These are phyloP conservation scores for Drosophila melanica DNA, from an alignment of 1,140 invertebrate genomes.

Conservation along the genomic window DNA sequence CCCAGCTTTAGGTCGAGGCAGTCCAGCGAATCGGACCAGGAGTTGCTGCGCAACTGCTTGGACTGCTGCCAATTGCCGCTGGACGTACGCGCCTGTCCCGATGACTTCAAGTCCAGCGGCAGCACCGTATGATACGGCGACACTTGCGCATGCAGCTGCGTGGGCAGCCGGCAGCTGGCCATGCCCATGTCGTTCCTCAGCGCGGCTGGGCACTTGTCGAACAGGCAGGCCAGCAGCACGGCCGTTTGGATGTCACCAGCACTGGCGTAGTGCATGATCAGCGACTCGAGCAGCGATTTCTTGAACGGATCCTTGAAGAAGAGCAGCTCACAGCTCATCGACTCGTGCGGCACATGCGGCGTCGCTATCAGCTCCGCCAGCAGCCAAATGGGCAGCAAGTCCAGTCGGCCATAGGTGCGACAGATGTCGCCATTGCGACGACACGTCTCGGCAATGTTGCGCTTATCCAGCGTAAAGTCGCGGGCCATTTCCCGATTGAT, in stretches of 20 bases:
- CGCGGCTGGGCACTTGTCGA: constrained; percentile 85
- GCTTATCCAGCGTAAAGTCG: constrained; percentile 90
- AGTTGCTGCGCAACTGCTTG: constrained; percentile 92
- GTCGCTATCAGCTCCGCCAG: constrained; percentile 89
- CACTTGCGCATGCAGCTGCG: constrained; percentile 86
- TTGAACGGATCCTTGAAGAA: constrained; percentile 91
- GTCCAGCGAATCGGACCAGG: constrained; percentile 94
- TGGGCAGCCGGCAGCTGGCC: constrained; percentile 62
- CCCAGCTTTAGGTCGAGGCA: constrained; percentile 65
- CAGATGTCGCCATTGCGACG: constrained; percentile 90
- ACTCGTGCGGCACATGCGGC: constrained; percentile 84
- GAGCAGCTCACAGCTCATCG: constrained; percentile 69
- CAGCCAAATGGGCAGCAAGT: constrained; percentile 94
- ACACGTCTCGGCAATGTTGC: constrained; percentile 88
- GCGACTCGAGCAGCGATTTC: constrained; percentile 91
- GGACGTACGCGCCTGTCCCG: constrained; percentile 32
- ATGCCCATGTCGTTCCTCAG: constrained; percentile 34
- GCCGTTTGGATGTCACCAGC: constrained; percentile 96
- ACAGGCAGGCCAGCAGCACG: constrained; percentile 95
- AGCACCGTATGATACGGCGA: constrained; percentile 96
- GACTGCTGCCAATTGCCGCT: constrained; percentile 75
- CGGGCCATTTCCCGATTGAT: constrained; percentile 91
- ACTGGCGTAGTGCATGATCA: constrained; percentile 92
- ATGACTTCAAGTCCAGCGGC: constrained; percentile 87
- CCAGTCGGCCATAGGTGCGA: constrained; percentile 89